These are phyloP conservation scores for Pseudorectes ferrugineus DNA, from an alignment of 2,113 vertebrate species.

Conservation along the genomic window DNA sequence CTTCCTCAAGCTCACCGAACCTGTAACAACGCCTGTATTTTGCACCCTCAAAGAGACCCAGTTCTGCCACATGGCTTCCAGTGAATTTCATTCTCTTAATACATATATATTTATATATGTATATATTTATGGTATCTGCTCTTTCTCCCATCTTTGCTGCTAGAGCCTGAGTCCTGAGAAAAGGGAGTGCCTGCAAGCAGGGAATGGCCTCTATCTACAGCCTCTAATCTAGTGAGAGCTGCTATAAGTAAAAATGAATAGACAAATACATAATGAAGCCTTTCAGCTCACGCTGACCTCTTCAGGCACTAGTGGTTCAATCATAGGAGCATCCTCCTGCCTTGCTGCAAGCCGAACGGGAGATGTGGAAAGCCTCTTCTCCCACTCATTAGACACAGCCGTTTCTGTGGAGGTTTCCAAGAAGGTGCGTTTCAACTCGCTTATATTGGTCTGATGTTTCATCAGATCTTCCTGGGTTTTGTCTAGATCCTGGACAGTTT, in stretches of 20 bases:
- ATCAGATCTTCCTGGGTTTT: slow-evolving; percentile 83
- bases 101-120: neutral
- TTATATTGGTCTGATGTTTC: slow-evolving; percentile 93
- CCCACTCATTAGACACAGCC: slow-evolving; percentile 84
- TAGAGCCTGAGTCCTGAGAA: neutral
- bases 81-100: neutral
- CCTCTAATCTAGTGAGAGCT: neutral
- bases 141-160: neutral
- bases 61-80: neutral
- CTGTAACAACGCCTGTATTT: neutral
- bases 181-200: neutral
- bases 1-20: neutral
- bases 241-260: neutral
- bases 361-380: slow-evolving; percentile 89
- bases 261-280: slow-evolving; percentile 1
- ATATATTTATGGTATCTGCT: neutral
- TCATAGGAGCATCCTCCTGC: slow-evolving; percentile 87
- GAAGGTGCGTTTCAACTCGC: slow-evolving; percentile 93
- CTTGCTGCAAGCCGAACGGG: slow-evolving; percentile 78
- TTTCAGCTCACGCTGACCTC: slow-evolving; percentile 80
- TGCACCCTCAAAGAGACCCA: neutral
- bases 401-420: slow-evolving; percentile 81
- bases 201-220: neutral
- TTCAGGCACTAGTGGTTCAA: slow-evolving; percentile 87
- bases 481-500: slow-evolving; percentile 75